These are phyloP conservation scores for Phalanger gymnotis DNA, from an alignment of 2,797 vertebrate genomes.

Conservation along the genomic window DNA sequence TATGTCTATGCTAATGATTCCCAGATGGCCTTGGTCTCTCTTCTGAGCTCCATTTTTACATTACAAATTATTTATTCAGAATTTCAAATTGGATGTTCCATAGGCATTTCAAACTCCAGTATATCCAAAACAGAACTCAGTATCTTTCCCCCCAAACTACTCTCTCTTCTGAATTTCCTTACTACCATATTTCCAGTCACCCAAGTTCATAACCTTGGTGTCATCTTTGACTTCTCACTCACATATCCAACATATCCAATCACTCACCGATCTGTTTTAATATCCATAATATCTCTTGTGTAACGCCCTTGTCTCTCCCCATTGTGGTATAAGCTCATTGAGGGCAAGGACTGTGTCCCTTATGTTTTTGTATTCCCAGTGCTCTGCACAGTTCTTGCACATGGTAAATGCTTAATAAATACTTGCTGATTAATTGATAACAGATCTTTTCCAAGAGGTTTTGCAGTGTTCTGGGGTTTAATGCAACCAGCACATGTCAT, in stretches of 20 bases:
- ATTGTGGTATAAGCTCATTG: not conserved
- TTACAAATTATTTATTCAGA: not conserved
- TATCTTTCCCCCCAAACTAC: not conserved
- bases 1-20: not conserved
- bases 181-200: not conserved
- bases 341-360: not conserved
- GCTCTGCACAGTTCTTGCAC: not conserved
- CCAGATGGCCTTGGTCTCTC: not conserved
- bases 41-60: not conserved
- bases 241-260: not conserved
- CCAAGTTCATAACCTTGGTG: not conserved
- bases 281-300: not conserved
- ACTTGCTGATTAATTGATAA: not conserved
- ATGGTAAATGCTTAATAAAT: not conserved
- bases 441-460: not conserved
- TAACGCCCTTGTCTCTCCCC: not conserved
- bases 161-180: not conserved
- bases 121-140: not conserved
- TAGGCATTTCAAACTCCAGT: not conserved
- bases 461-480: not conserved
- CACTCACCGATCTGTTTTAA: not conserved
- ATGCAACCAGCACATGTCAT: not conserved
- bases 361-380: not conserved
- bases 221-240: not conserved
- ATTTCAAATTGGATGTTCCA: not conserved